These are phyloP conservation scores for Drosophila tanythrix DNA, from an alignment of 2,888 invertebrate species.

Conservation along the genomic window DNA sequence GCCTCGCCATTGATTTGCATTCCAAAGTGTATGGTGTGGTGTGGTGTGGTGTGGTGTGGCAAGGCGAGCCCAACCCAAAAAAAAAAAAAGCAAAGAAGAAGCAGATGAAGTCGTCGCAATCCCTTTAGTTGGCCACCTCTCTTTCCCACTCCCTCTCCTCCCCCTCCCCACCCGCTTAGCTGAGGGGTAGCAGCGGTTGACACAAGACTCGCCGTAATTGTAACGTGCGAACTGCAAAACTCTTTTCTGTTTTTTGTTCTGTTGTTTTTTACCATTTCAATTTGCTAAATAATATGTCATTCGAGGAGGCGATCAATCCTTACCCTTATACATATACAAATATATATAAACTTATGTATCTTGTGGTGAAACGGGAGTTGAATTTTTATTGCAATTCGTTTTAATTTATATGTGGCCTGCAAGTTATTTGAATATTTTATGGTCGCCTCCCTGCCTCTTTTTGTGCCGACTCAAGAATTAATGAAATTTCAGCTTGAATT, in stretches of 20 bases:
- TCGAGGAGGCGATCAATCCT: conserved; percentile 76
- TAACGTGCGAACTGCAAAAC: conserved; percentile 73
- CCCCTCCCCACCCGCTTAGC: background rate
- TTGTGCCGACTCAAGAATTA: conserved; percentile 45
- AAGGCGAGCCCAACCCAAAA: conserved; percentile 57
- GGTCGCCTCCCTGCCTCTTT: conserved; percentile 29
- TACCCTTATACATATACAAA: conserved; percentile 18
- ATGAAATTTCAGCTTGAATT: conserved; percentile 62
- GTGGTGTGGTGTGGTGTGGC: conserved; percentile 40
- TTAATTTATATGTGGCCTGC: conserved; percentile 63
- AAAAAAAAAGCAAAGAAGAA: background rate
- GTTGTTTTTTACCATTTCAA: conserved; percentile 51
- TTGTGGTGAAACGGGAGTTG: conserved; percentile 69
- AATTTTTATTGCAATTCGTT: conserved; percentile 75
- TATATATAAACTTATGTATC: conserved; percentile 7
- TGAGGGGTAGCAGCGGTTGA: conserved; percentile 44
- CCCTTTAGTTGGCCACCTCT: conserved; percentile 35
- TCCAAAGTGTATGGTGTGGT: conserved; percentile 67
- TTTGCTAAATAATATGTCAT: conserved; percentile 79
- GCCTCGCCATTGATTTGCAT: conserved; percentile 76
- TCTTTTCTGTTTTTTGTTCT: conserved; percentile 23
- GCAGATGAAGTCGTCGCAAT: conserved; percentile 18
- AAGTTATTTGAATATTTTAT: conserved; percentile 63
- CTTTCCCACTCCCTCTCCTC: background rate
- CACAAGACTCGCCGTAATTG: conserved; percentile 63